Evolutionary conservation across 2,113 vertebrate species (phyloP), one percentile per base, ranked within the genome.

Genomic region (Platanista minor): DNA sequence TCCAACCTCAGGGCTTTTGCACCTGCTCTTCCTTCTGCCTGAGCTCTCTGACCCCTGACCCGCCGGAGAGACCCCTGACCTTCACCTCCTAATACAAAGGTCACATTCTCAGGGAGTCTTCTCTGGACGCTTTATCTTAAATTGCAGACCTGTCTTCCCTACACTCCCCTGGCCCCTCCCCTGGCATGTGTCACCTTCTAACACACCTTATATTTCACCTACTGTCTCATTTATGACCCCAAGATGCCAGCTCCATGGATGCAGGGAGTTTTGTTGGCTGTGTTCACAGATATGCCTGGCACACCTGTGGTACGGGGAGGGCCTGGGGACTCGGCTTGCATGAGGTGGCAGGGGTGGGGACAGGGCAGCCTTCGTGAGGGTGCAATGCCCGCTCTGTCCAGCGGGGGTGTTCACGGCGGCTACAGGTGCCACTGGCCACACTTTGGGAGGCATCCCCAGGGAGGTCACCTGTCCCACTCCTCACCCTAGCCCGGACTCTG

Each of bases 241-340:
- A 66, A 9, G 80, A 12, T 43, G 84, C 43, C 4, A 31, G 81
- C 46, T 86, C 39, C 23, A 5, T 3, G 85, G 23, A 67, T 10
- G n/a, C 36, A 41, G 27, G 57, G 8, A 82, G 36, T 43, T 31
- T 14, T 36, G 36, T 46, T 21, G 12, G 52, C 14, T 21, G 21
- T 18, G 71, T 18, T 41, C 54, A 57, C 7, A 67, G 89, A 66
- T n/a, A 41, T 82, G 20, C 64, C 66, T 27, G 36, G 82, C 8
- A 23, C 66, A 8, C 25, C 17, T 0, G 0, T 0, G 1, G 11
- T 6, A 20, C 31, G 3, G 6, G 72, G 5, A 8, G 4, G 69
- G n/a, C 17, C 64, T 23, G 69, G 87, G 88, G 80, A 14, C 14
- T 2, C n/a, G 4, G 15, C 62, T 13, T 10, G 4, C 43, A 5